A percentile compares a stretch with the other conserved stretches of the same genome.
These are phyloP conservation scores for Sthenelais limicola DNA, from an alignment of 2,888 invertebrate species.

Conservation along the genomic window DNA sequence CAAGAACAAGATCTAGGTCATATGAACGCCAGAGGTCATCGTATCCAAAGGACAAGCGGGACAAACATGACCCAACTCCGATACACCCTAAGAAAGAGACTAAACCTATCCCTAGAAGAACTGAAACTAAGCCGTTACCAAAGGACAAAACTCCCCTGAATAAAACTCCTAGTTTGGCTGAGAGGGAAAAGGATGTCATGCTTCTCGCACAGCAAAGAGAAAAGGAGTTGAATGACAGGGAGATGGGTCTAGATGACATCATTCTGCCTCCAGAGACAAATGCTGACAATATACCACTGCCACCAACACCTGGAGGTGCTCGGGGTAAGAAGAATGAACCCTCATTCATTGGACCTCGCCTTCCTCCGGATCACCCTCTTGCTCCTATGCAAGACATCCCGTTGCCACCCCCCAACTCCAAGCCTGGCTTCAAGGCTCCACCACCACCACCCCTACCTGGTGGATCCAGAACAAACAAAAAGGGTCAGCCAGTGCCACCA, in stretches of 20 bases:
- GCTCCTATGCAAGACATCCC: conserved; percentile 47
- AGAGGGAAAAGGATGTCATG: background rate
- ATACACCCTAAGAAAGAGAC: background rate
- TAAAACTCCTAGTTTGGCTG: background rate
- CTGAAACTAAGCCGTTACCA: background rate
- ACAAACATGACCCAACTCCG: conserved; percentile 10
- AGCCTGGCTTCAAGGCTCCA: conserved; percentile 46
- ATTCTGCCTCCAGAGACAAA: conserved; percentile 12
- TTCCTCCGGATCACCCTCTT: conserved; percentile 47
- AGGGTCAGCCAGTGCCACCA: conserved; percentile 32
- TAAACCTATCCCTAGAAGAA: conserved; percentile 4
- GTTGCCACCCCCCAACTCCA: conserved; percentile 31
- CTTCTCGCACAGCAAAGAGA: conserved; percentile 23
- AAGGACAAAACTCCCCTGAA: background rate
- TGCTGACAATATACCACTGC: conserved; percentile 46
- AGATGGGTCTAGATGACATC: conserved; percentile 16
- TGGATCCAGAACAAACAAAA: conserved; percentile 3
- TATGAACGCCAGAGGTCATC: conserved; percentile 37
- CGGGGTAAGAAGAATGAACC: background rate
- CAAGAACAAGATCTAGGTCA: conserved; percentile 43
- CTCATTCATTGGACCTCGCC: conserved; percentile 49
- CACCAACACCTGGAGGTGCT: conserved; percentile 31
- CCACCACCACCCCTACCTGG: conserved; percentile 42
- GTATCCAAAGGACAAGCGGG: conserved; percentile 20
- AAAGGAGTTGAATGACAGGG: conserved; percentile 32